These are phyloP conservation scores for Aleiodes alternator DNA, from an alignment of 2,888 invertebrate genomes.

Conservation along the genomic window DNA sequence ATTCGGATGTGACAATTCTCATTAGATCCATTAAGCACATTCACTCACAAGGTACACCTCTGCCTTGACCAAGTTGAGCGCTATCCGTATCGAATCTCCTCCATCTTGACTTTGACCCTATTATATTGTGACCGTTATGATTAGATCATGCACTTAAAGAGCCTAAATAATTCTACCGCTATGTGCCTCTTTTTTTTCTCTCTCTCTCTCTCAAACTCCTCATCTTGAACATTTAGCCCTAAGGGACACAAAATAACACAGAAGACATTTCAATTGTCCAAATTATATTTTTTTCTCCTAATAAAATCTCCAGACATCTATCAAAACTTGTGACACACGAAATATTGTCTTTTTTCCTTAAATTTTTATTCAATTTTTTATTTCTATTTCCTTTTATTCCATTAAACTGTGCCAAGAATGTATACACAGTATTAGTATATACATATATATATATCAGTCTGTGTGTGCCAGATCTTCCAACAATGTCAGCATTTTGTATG, in stretches of 20 bases:
- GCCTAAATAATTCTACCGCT: conserved; percentile 18
- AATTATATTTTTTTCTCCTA: no score
- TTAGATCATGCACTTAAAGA: conserved; percentile 32
- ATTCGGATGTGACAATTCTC: conserved; percentile 8
- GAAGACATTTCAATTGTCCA: conserved; percentile 16
- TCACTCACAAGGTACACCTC: conserved; percentile 62
- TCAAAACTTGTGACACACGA: neutral
- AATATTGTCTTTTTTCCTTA: neutral
- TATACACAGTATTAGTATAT: conserved; percentile 6
- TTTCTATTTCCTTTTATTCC: neutral
- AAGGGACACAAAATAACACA: neutral
- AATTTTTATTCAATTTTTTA: neutral
- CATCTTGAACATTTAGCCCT: no score
- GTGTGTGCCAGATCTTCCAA: conserved; percentile 31
- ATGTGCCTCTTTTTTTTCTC: neutral
- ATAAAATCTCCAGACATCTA: conserved; percentile 11
- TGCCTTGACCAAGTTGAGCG: conserved; percentile 73
- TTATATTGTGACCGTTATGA: conserved; percentile 60
- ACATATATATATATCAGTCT: no score
- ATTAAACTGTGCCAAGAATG: conserved; percentile 38
- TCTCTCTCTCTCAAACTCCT: neutral
- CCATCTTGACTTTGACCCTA: conserved; percentile 74
- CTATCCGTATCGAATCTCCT: conserved; percentile 72
- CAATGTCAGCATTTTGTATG: conserved; percentile 32
- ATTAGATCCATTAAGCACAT: conserved; percentile 32